Evolutionary conservation across 92 coral and sea anemone species (phyloP).

Genomic region (Phenganax marumi): DNA sequence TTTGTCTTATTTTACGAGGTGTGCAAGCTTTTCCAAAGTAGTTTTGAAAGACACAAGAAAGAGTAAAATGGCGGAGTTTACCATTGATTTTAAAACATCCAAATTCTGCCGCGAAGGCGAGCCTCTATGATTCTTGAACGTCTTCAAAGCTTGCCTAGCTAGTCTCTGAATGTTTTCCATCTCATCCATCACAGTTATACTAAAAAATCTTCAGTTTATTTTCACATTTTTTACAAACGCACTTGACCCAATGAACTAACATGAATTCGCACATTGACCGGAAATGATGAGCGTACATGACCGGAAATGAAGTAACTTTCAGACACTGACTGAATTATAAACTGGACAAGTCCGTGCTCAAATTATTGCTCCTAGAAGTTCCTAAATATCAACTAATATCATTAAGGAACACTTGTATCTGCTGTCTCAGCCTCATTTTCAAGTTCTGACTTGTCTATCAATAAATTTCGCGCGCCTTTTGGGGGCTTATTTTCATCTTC

Average conservation of each 20-base stretch:
- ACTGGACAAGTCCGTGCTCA: background rate
- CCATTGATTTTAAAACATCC: conserved; percentile 74
- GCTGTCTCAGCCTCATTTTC: conserved; percentile 10
- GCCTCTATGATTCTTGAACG: conserved; percentile 63
- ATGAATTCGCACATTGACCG: no score
- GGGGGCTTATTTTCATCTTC: conserved; percentile 37
- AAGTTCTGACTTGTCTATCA: conserved; percentile 34
- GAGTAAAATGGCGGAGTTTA: conserved; percentile 40
- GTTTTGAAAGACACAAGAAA: background rate
- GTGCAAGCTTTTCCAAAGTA: background rate
- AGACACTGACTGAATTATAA: no score
- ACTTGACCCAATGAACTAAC: background rate
- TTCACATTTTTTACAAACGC: conserved; percentile 18
- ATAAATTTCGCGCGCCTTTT: conserved; percentile 28
- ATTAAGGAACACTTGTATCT: conserved; percentile 13
- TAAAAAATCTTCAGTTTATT: background rate
- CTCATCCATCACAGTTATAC: conserved; percentile 17
- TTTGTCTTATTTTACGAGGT: background rate
- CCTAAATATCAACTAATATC: background rate
- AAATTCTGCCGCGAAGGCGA: conserved; percentile 67
- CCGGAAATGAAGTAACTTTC: no score
- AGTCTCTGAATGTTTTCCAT: conserved; percentile 76
- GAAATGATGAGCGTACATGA: no score
- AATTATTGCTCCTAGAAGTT: background rate
- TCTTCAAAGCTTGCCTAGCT: conserved; percentile 80